Evolutionary conservation across 2,888 invertebrate genomes (phyloP).

Genomic region (Ernsta delagoae): DNA sequence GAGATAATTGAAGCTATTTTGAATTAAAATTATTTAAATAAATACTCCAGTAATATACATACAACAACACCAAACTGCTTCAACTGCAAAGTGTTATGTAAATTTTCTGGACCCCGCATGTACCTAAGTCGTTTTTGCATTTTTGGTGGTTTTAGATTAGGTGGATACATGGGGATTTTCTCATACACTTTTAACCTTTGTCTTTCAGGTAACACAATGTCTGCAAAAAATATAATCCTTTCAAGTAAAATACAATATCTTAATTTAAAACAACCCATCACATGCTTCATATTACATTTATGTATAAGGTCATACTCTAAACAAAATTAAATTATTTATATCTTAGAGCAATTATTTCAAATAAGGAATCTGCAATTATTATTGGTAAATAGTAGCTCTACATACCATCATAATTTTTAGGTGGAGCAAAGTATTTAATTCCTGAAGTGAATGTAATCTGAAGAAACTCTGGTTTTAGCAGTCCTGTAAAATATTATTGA

Average conservation of each 20-base stretch:
- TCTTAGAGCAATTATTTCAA: too few relatives aligned
- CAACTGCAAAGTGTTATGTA: constrained; percentile 94
- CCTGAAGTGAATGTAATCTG: constrained; percentile 71
- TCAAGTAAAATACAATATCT: background rate
- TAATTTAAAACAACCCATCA: too few relatives aligned
- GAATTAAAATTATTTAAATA: too few relatives aligned
- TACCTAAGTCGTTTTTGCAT: constrained; percentile 93
- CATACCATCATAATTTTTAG: constrained; percentile 88
- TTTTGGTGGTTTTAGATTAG: constrained; percentile 89
- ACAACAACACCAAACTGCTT: constrained; percentile 97
- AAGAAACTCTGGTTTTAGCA: constrained; percentile 58
- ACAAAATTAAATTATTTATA: too few relatives aligned
- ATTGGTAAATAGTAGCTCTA: constrained; percentile 29
- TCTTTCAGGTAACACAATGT: constrained; percentile 89
- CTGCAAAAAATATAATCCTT: constrained; percentile 62
- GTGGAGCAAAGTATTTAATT: constrained; percentile 88
- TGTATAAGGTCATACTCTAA: too few relatives aligned
- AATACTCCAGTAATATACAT: constrained; percentile 55
- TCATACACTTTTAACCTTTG: constrained; percentile 88
- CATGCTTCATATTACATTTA: too few relatives aligned
- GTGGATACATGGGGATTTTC: constrained; percentile 89
- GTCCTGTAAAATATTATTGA: constrained; percentile 49
- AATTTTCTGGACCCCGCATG: constrained; percentile 95
- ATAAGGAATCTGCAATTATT: too few relatives aligned
- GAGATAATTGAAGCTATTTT: too few relatives aligned